Base-by-base conservation (phyloP, 1,140 invertebrate genomes). In the Apocrypta bakeri region DNA sequence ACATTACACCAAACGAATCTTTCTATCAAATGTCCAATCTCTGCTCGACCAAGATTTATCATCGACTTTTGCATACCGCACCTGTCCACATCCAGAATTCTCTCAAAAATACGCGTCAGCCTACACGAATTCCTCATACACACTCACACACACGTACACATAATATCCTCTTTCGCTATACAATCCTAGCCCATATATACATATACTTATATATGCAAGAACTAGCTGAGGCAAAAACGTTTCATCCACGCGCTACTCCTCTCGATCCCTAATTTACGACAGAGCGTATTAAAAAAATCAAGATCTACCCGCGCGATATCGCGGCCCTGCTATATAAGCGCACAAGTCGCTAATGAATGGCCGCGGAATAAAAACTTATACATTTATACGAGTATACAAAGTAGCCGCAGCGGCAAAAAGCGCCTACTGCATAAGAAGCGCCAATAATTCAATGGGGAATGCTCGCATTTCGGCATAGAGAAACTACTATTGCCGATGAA, bases 371-470 rank as follows among this genome's bases (percentile, higher is more conserved):
- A 79, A 79, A 72, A 79, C 77, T 40, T 56, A 56, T 17, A 17
- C 1, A 21, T n/a, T 6, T 56, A 14, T n/a, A 6, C 42, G 48
- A 61, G 61, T 56, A 14, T n/a, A 6, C 42, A 29, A 61, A 71
- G 40, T 79, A 79, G 68, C 33, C 33, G 42, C 17, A 72, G 24
- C 48, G n/a, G 42, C 27, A 71, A 79, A 61, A 79, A 79, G 8
- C n/a, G n/a, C n/a, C n/a, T n/a, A n/a, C 21, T n/a, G n/a, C 24
- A 6, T 17, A 56, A 56, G 48, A 56, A 56, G 48, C 48, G 71
- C 71, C 71, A 74, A 81, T 81, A 81, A 81, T 81, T 81, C 71
- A 74, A 31, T 12, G 27, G 33, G 31, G 79, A 81, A 81, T 81
- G 71, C 56, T 66, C 61, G 71, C 9, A 8, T 75, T 72, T 79